Percentiles rank a stretch among this genome's conserved stretches.
These are phyloP conservation scores for Mesembrinibis cayennensis DNA, from an alignment of 2,113 vertebrate species.

Conservation along the genomic window DNA sequence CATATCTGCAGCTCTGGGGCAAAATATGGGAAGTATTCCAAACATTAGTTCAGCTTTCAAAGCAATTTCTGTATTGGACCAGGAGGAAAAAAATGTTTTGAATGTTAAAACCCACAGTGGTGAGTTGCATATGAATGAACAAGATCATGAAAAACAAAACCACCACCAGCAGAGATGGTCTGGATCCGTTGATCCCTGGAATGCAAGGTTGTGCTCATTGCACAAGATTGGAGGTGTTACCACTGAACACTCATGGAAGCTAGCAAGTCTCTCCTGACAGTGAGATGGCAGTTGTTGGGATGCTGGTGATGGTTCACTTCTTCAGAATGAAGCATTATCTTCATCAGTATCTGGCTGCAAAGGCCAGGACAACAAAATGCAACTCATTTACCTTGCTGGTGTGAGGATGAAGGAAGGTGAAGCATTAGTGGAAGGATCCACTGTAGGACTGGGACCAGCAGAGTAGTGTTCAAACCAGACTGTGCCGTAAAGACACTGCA, in stretches of 20 bases:
- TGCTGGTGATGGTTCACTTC: not conserved
- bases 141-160: not conserved
- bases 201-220: fast-evolving
- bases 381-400: not conserved
- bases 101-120: not conserved
- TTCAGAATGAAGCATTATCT: not conserved
- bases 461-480: not conserved
- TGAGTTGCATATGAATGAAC: not conserved
- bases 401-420: not conserved
- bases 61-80: not conserved
- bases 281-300: fast-evolving
- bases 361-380: not conserved
- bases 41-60: not conserved
- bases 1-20: not conserved
- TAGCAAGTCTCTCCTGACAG: not conserved
- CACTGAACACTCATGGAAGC: not conserved
- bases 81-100: not conserved
- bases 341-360: not conserved
- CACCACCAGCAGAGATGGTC: not conserved
- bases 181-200: not conserved
- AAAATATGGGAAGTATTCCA: not conserved
- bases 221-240: not conserved
- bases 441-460: not conserved
- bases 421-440: not conserved
- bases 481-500: not conserved